Evolutionary conservation across 2,888 invertebrate genomes (phyloP).

Genomic region (Patella depressa): DNA sequence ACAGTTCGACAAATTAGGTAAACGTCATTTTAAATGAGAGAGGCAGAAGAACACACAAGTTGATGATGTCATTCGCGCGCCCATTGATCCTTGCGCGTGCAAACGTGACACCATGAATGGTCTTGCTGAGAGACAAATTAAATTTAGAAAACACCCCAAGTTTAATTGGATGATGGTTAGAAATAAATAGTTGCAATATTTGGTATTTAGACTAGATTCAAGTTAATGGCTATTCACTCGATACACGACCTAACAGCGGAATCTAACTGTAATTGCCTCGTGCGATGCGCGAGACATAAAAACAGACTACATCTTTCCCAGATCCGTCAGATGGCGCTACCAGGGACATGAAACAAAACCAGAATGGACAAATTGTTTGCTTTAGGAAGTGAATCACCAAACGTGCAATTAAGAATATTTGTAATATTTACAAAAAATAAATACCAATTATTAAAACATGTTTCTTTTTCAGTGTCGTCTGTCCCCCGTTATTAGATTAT

Average conservation of each 20-base stretch:
- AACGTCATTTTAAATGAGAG: slow-evolving; percentile 18
- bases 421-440: slow-evolving; percentile 12
- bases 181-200: slow-evolving; percentile 14
- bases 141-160: slow-evolving; percentile 24
- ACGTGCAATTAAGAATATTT: background rate
- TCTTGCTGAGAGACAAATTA: slow-evolving; percentile 20
- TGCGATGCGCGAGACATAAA: background rate
- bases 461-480: background rate
- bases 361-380: background rate
- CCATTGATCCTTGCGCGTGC: slow-evolving; percentile 23
- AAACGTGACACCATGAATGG: slow-evolving; percentile 23
- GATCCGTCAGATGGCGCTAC: slow-evolving; percentile 9
- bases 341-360: background rate
- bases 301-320: slow-evolving; percentile 3
- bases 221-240: background rate
- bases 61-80: slow-evolving; percentile 24
- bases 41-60: slow-evolving; percentile 12
- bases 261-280: slow-evolving; percentile 12
- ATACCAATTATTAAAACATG: slow-evolving; percentile 7
- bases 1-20: slow-evolving; percentile 9
- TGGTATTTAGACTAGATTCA: slow-evolving; percentile 7
- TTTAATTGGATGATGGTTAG: slow-evolving; percentile 27
- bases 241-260: slow-evolving; percentile 5
- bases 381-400: background rate
- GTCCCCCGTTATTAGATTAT: background rate